Percentiles rank a stretch among this genome's conserved stretches.
Conservation (phyloP, 2,797 vertebrate genomes). For the Vespertilio murinus region DNA sequence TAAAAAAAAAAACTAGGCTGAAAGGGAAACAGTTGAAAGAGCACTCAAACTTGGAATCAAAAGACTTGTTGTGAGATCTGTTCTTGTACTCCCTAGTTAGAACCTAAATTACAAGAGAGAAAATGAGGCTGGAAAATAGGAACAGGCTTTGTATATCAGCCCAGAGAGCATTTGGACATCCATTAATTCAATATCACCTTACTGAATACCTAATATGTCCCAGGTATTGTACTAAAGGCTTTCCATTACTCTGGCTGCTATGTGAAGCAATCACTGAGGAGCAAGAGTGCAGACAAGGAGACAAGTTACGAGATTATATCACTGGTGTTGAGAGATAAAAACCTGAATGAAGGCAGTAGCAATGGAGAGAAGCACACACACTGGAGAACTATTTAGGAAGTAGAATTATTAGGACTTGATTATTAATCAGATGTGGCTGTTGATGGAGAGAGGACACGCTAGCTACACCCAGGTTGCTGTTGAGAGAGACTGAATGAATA, state of each 20-base stretch:
- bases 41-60: conserved; percentile 30
- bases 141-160: conserved; percentile 1
- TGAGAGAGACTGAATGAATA: conserved; percentile 31
- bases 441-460: not conserved
- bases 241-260: conserved; percentile 18
- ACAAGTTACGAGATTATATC: not conserved
- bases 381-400: not conserved
- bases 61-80: conserved; percentile 27
- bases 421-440: conserved; percentile 4
- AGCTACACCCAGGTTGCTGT: conserved; percentile 31
- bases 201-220: not conserved
- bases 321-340: not conserved
- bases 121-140: not conserved
- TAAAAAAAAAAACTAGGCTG: not conserved
- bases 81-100: conserved; percentile 20
- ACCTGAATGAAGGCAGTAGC: not conserved
- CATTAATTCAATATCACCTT: conserved; percentile 19
- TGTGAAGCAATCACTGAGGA: not conserved
- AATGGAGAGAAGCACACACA: not conserved
- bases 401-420: not conserved
- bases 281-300: not conserved
- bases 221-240: not conserved
- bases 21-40: conserved; percentile 50
- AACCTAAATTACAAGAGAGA: conserved; percentile 10
- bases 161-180: conserved; percentile 8